Base-by-base conservation (phyloP, 2,113 vertebrate species). In the Xenopus borealis region DNA sequence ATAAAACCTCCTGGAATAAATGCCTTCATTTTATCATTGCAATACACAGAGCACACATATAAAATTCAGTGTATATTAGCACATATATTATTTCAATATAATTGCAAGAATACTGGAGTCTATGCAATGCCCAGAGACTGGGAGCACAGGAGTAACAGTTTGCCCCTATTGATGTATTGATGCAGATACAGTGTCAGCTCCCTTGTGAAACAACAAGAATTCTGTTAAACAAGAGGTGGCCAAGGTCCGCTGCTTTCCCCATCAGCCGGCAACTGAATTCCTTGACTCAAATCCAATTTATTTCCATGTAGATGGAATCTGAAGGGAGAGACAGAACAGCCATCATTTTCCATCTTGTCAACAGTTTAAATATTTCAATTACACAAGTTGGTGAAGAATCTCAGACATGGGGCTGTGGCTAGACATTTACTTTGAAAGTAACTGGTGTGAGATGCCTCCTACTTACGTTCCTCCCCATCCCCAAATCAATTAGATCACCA, bases 221-320 rank as follows among this genome's bases (percentile, higher is more conserved):
- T 16, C 46, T 10, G 14, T 27, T 27, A 18, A 68, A 30, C 47
- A 68, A 52, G 20, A 68, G 45, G 19, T 68, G 46, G 47, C 46
- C 23, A 68, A 16, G 20, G 45, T 53, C 66, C 50, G 23, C 66
- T 16, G 66, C 12, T 68, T 52, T 16, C 33, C 8, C 33, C 18
- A n/a, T 53, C 18, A 68, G 47, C 66, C 20, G 18, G 18, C 66
- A 13, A 33, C 46, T 52, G 19, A 52, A 68, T 68, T 68, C 66
- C 66, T 68, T 68, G 45, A 68, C 46, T 23, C 66, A 18, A 67
- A 52, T 67, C 47, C 46, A 68, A 52, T 68, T 53, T 68, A 68
- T 52, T 52, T 33, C 19, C 12, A 20, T 68, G 66, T 27, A 68
- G 46, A 23, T 52, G 13, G 65, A 44, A 66, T 47, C 19, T 47